Evolutionary conservation across 2,888 invertebrate genomes (phyloP).

Genomic region (Aporophyla nigra): DNA sequence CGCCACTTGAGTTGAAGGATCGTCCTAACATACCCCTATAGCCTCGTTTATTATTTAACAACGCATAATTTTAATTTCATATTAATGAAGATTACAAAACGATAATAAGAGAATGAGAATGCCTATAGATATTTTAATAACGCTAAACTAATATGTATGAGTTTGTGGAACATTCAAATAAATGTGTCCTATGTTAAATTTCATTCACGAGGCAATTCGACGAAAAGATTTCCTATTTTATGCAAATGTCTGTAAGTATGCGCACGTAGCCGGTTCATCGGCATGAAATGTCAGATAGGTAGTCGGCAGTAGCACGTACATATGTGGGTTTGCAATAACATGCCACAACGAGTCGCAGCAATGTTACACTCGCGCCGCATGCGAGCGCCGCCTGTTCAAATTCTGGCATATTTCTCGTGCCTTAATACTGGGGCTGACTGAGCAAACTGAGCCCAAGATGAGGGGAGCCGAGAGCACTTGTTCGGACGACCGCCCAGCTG

Average conservation of each 20-base stretch:
- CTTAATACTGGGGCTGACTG: conserved; percentile 74
- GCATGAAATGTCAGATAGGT: conserved; percentile 90
- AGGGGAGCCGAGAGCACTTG: conserved; percentile 72
- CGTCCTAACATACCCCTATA: no score
- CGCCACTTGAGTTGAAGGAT: no score
- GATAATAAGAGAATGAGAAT: neutral
- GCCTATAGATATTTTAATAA: neutral
- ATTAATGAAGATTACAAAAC: neutral
- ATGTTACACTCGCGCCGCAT: conserved; percentile 87
- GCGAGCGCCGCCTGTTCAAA: conserved; percentile 86
- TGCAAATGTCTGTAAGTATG: conserved; percentile 82
- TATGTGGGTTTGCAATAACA: conserved; percentile 91
- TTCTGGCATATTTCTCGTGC: conserved; percentile 88
- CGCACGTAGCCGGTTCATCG: conserved; percentile 86
- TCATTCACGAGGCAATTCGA: conserved; percentile 70
- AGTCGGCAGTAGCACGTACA: conserved; percentile 87
- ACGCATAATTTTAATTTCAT: no score
- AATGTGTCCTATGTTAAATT: conserved; percentile 62
- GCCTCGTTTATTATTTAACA: no score
- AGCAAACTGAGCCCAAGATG: conserved; percentile 76
- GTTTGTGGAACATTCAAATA: conserved; percentile 43
- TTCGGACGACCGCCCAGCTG: conserved; percentile 66
- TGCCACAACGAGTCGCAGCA: conserved; percentile 89
- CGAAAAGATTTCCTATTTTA: conserved; percentile 77
- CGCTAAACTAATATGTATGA: neutral